Evolutionary conservation across 2,113 vertebrate genomes (phyloP).

Genomic region (Geothlypis trichas): DNA sequence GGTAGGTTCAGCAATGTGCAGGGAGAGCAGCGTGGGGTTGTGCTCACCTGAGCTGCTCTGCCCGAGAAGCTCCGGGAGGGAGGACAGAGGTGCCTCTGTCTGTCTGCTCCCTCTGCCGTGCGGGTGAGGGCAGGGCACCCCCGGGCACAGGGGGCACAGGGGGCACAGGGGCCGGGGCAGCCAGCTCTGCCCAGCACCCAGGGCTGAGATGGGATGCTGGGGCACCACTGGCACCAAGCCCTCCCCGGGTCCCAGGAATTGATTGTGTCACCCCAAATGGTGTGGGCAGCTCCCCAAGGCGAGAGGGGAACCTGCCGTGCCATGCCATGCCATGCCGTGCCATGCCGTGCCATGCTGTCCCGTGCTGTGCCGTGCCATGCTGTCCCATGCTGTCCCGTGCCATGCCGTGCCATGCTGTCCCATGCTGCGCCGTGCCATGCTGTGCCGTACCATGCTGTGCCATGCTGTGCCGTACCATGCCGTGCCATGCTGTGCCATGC

Average conservation of each 20-base stretch:
- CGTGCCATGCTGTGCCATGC: accelerated
- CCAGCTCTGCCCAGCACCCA: accelerated
- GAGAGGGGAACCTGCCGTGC: accelerated
- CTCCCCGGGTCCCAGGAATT: not conserved
- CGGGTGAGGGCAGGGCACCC: not conserved
- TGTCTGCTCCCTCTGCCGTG: not conserved
- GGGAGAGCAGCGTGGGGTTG: not conserved
- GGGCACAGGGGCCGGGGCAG: not conserved
- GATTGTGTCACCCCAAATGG: accelerated
- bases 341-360: no score
- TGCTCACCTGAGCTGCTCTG: not conserved
- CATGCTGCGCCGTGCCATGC: accelerated
- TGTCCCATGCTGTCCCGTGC: no score
- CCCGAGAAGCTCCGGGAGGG: not conserved
- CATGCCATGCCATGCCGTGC: no score
- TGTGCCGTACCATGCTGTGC: not conserved
- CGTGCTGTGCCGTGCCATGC: accelerated
- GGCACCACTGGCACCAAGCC: not conserved
- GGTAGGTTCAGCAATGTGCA: not conserved
- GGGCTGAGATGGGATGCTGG: not conserved
- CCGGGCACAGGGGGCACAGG: no score
- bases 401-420: accelerated
- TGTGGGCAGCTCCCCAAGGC: not conserved
- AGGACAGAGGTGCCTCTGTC: not conserved
- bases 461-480: accelerated